Conservation (phyloP, 2,113 vertebrate genomes). For the Eubucco bourcierii region DNA sequence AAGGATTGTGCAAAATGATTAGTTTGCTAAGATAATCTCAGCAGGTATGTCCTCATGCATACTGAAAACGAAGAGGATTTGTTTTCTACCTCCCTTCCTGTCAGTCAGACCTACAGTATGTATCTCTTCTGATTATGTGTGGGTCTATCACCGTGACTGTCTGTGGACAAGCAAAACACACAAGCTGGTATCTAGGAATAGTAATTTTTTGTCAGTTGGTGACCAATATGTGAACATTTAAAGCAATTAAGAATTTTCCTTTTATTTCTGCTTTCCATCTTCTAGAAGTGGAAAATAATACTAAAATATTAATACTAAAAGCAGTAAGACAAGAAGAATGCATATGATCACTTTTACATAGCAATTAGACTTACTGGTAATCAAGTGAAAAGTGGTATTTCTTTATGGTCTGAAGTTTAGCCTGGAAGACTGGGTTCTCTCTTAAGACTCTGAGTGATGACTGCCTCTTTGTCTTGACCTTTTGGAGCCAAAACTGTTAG, state of each 20-base stretch:
- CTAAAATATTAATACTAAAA: neutral
- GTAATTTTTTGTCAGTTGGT: neutral
- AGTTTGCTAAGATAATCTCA: slow-evolving; percentile 15
- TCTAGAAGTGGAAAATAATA: neutral
- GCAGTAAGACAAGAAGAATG: neutral
- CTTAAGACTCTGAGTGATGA: neutral
- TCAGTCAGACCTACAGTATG: neutral
- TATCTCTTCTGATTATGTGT: neutral
- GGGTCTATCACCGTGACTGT: neutral
- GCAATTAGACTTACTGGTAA: neutral
- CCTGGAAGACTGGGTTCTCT: neutral
- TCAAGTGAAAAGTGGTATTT: neutral
- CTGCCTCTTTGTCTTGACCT: neutral
- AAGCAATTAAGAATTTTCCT: neutral
- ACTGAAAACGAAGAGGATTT: neutral
- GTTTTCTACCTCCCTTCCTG: neutral
- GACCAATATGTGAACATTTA: neutral
- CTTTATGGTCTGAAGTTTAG: neutral
- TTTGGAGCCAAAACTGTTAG: neutral
- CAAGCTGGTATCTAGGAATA: neutral
- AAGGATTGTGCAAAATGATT: neutral
- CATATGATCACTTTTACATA: neutral
- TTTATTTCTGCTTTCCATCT: neutral
- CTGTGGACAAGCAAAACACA: neutral
- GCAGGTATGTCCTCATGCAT: slow-evolving; percentile 9